phyloP scores from a whole-genome alignment of 2,888 invertebrate genomes.

The Carpatolechia fugitivella region DNA sequence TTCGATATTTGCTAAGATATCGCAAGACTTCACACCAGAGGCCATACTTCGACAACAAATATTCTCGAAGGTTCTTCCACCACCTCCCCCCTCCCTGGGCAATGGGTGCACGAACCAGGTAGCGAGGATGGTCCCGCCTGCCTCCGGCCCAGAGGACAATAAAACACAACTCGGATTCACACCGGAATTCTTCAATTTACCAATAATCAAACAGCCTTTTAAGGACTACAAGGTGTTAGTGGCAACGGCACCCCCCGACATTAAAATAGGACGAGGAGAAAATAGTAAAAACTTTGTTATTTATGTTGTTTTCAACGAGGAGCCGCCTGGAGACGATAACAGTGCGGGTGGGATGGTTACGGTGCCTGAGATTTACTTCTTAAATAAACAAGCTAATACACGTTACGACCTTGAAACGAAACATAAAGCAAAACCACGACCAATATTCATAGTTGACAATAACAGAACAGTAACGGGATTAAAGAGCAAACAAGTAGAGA shows the following conservation, averaged over 20 bases:
- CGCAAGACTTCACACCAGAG: slow-evolving; percentile 36
- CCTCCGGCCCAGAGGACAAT: neutral
- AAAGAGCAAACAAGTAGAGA: slow-evolving; percentile 56
- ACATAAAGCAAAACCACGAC: slow-evolving; percentile 34
- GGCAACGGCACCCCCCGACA: slow-evolving; percentile 53
- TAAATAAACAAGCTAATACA: slow-evolving; percentile 33
- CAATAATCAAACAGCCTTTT: slow-evolving; percentile 46
- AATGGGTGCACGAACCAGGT: slow-evolving; percentile 48
- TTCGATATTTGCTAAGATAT: slow-evolving; percentile 45
- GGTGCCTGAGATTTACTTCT: slow-evolving; percentile 54
- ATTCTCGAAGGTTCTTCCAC: neutral
- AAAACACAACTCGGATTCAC: slow-evolving; percentile 17
- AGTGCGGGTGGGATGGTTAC: neutral
- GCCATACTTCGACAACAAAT: slow-evolving; percentile 24
- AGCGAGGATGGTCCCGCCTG: slow-evolving; percentile 38
- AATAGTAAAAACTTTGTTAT: slow-evolving; percentile 42
- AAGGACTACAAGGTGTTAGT: slow-evolving; percentile 59
- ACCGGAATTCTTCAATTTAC: slow-evolving; percentile 46
- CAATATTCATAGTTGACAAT: slow-evolving; percentile 53
- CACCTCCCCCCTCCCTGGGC: slow-evolving; percentile 31
- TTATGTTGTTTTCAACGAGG: slow-evolving; percentile 57
- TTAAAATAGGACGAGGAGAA: slow-evolving; percentile 37
- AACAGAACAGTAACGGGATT: slow-evolving; percentile 64
- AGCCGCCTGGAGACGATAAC: slow-evolving; percentile 27
- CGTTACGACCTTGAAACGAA: slow-evolving; percentile 23